Evolutionary conservation across 2,113 vertebrate species (phyloP), one percentile per base, ranked within the genome.

Genomic region (Takifugu bimaculatus): DNA sequence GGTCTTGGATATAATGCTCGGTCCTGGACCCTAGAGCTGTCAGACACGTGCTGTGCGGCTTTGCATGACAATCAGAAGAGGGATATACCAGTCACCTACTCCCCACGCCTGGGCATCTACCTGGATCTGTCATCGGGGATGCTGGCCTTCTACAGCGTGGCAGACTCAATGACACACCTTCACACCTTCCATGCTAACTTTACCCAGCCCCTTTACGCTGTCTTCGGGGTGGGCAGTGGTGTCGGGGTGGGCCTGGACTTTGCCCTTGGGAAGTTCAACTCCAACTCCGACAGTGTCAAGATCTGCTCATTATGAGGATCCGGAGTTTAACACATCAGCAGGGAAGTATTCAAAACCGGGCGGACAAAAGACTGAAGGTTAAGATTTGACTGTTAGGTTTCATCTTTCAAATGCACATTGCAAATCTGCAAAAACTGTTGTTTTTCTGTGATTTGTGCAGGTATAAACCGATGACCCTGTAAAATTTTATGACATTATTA

Each of bases 1-100:
- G 92, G 91, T 13, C 90, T 94, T 14, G 93, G 80, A 0, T 92
- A 93, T 61, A 95, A 94, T 28, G 81, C 81, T 54, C 92, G 91
- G 66, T 95, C 93, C 2, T 94, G 93, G 92, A 92, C 91, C 60
- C 74, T 92, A 69, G 89, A 92, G 59, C 85, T 91, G 85, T 93
- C 92, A 0, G 92, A 94, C 70, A 93, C 91, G 61, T 89, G 88
- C 51, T 94, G 94, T 80, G 83, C 84, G 0, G 94, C 91, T 27
- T 87, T 93, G 92, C 92, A 94, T 57, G 90, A 88, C 45, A 93
- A 92, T 48, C 61, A 88, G n/a, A 93, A 93, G 82, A 83, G 54
- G 1, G 87, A 88, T 0, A 86, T 95, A 48, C 84, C 84, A 0
- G 88, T 87, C 9, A 77, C 54, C n/a, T 88, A 91, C 61, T 92